Evolutionary conservation across 2,113 vertebrate genomes (phyloP), one percentile per base, ranked within the genome.

Genomic region (Laterallus jamaicensis): DNA sequence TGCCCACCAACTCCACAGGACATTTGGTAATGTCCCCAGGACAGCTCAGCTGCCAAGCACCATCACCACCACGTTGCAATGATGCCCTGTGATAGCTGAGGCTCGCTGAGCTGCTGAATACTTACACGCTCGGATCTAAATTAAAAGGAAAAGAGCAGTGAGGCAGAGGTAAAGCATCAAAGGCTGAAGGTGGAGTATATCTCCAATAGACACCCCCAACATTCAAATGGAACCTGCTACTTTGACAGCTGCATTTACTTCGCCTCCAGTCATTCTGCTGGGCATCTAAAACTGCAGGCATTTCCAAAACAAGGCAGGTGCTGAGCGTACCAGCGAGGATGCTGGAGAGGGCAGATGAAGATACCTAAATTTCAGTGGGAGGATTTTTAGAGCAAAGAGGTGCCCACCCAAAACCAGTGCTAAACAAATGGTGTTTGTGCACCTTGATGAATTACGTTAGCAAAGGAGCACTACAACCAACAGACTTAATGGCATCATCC

Each of bases 51-150:
- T 25, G 47, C 24, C 54, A 25, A 52, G 15, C 35, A 59, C 7
- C 16, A 49, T 49, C 49, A 39, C 11, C 73, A 58, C 16, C 19
- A 37, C 0, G 0, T 4, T 68, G 17, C 42, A 15, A 2, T 11
- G 25, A 54, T 68, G 29, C 50, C 49, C 32, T 21, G 12, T 22
- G 37, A 31, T 3, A 70, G 32, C 58, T 37, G 22, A 71, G 54
- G 40, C 60, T 80, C 22, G 22, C n/a, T 4, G 40, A 49, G 58
- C 59, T 75, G 26, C 49, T 55, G 21, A 54, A 66, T 39, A 31
- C n/a, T 37, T 20, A 24, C 2, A 1, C 7, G 31, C 74, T 84
- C 49, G 24, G 49, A 31, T 31, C 28, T 50, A 42, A 54, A 42
- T 7, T 50, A 42, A 54, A 42, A 6, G 22, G 55, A 42, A 64